Evolutionary conservation across 2,888 invertebrate genomes (phyloP), one percentile per base, ranked within the genome.

Genomic region (Hydriomena furcata): DNA sequence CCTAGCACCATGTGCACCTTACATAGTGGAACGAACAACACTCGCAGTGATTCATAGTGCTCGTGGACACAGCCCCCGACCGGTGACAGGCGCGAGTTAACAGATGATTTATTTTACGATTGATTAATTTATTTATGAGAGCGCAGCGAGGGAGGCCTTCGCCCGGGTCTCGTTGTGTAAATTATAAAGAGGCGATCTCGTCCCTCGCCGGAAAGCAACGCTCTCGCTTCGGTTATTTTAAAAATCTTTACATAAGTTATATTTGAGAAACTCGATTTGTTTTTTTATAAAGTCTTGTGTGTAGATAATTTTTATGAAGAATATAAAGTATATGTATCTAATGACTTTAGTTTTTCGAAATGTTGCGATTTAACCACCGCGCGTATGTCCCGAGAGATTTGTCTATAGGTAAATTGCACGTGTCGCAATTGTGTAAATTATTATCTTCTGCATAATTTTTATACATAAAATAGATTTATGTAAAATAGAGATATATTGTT

Each of bases 271-370:
- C 75, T 79, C 73, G 73, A 80, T 79, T 82, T 83, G 82, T 82
- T 84, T 87, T 79, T 85, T 83, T 78, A 77, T 75, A 76, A 82
- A 84, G 83, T 85, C 84, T 84, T 81, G 86, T 88, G 87, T 88
- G 87, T 88, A 87, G 87, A 88, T 87, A 88, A 83, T 87, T 86
- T 89, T 84, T 89, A 87, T 88, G 85, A 75, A 80, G 81, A 86
- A 85, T 87, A 87, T 84, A 87, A 84, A 86, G 74, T 85, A 86
- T 88, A 86, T 88, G 86, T 87, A 86, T 77, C 81, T 78, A 80
- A 73, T 73, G 80, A 79, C 66, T 82, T 76, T 75, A 78, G 71
- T 84, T 77, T 82, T 78, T 78, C 73, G 71, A 64, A 69, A 68
- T 65, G 62, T 46, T 55, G 38, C 38, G 32, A 46, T 47, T 34